These are phyloP conservation scores for Pelecanus crispus DNA, from an alignment of 2,113 vertebrate species.

Conservation along the genomic window DNA sequence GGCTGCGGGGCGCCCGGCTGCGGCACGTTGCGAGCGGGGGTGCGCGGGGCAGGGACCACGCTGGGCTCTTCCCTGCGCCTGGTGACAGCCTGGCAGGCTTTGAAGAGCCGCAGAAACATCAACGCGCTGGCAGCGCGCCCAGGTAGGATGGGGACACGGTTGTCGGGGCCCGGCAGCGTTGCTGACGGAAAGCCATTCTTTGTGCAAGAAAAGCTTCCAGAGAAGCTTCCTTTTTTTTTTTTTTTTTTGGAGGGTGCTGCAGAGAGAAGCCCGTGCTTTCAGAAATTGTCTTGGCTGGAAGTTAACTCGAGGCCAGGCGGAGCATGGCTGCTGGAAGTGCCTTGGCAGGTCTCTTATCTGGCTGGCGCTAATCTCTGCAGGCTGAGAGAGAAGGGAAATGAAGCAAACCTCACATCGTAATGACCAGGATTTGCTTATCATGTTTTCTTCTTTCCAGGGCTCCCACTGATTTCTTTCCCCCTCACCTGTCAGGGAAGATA, in stretches of 20 bases:
- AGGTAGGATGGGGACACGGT: not conserved
- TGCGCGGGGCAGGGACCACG: fast-evolving
- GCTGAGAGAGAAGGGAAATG: not conserved
- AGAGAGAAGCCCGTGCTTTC: not conserved
- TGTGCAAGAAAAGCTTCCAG: not conserved
- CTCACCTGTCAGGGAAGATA: not conserved
- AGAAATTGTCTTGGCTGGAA: not conserved
- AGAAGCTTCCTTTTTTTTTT: not conserved
- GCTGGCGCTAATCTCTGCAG: not conserved
- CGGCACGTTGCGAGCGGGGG: fast-evolving
- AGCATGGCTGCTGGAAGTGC: not conserved
- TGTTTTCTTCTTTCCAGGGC: not conserved
- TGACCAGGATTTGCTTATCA: not conserved
- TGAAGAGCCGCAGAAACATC: not conserved
- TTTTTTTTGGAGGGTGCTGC: not conserved
- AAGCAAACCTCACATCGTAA: not conserved
- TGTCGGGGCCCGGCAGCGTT: not conserved
- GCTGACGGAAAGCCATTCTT: not conserved
- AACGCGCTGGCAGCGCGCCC: not conserved
- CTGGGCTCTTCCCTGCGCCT: not conserved
- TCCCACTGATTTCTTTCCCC: not conserved
- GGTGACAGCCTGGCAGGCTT: not conserved
- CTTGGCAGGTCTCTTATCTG: not conserved
- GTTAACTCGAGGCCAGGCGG: not conserved
- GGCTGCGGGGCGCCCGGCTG: fast-evolving